These are phyloP conservation scores for Eulemur rubriventer DNA, from an alignment of 2,797 vertebrate genomes.

Conservation along the genomic window DNA sequence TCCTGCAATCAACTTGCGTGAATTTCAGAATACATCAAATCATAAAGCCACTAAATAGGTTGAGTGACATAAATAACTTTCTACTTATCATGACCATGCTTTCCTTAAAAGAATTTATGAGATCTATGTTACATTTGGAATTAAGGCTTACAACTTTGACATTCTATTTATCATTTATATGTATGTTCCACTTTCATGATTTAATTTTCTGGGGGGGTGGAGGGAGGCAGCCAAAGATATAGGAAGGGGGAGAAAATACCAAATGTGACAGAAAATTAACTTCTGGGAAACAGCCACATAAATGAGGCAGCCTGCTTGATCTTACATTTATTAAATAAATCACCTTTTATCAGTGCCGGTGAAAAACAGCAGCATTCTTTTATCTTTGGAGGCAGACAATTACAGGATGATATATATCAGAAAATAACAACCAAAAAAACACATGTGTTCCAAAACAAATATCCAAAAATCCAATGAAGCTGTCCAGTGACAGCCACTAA, in stretches of 20 bases:
- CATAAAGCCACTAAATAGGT: conserved; percentile 2
- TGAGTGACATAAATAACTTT: conserved; percentile 34
- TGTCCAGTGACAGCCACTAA: conserved; percentile 40
- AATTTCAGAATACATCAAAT: conserved; percentile 42
- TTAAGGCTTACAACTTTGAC: conserved; percentile 20
- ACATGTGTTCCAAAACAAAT: conserved; percentile 56
- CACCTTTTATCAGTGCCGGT: conserved; percentile 19
- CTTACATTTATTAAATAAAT: conserved; percentile 58
- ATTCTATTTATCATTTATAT: neutral
- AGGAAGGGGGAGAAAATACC: neutral
- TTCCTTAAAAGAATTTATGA: conserved; percentile 16
- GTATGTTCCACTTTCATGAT: conserved; percentile 15
- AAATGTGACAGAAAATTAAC: conserved; percentile 59
- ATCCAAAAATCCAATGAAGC: conserved; percentile 36
- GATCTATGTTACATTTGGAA: conserved; percentile 7
- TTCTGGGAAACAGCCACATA: conserved; percentile 18
- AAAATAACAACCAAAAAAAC: conserved; percentile 53
- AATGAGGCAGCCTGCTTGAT: neutral
- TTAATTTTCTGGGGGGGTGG: neutral
- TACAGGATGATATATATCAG: conserved; percentile 33
- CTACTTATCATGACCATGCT: neutral
- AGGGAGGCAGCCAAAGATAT: neutral
- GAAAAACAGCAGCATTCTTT: conserved; percentile 42
- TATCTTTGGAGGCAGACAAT: conserved; percentile 46
- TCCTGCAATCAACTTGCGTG: neutral